Percentiles rank a stretch among this genome's conserved stretches.
Evolutionary conservation across 2,797 vertebrate genomes (phyloP).

Genomic region (Catharus ustulatus): DNA sequence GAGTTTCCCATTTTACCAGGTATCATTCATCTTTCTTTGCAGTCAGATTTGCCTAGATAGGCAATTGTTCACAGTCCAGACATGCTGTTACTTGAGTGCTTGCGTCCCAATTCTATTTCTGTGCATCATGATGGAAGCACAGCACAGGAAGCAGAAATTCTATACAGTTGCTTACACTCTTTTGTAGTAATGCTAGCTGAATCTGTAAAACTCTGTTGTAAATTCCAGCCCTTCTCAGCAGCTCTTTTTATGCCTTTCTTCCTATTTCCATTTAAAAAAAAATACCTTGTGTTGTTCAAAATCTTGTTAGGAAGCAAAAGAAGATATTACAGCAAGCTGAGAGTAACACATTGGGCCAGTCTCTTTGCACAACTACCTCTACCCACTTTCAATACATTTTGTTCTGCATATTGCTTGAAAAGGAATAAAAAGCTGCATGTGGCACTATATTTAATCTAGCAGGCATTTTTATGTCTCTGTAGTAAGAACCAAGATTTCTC

Average conservation of each 20-base stretch:
- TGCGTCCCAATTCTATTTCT: not conserved
- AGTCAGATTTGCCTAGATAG: not conserved
- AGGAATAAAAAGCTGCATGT: not conserved
- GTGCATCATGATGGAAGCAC: not conserved
- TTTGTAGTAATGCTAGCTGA: not conserved
- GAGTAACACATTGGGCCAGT: not conserved
- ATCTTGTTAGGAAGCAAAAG: not conserved
- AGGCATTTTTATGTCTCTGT: not conserved
- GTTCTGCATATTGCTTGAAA: not conserved
- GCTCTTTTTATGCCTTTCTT: not conserved
- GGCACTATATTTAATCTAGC: not conserved
- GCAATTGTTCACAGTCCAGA: not conserved
- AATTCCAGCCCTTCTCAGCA: not conserved
- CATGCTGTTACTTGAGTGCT: not conserved
- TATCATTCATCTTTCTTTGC: not conserved
- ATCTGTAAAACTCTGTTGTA: not conserved
- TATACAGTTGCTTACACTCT: not conserved
- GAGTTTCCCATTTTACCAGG: not conserved
- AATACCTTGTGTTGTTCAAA: not conserved
- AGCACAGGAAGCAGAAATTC: not conserved
- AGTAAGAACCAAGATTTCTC: not conserved
- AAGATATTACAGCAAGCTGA: not conserved
- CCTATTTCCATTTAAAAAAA: not conserved
- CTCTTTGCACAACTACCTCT: not conserved
- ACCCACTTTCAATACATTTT: not conserved